A percentile compares a stretch with the other conserved stretches of the same genome.
Conservation (phyloP, 2,113 vertebrate species). For the Petroica traversi region DNA sequence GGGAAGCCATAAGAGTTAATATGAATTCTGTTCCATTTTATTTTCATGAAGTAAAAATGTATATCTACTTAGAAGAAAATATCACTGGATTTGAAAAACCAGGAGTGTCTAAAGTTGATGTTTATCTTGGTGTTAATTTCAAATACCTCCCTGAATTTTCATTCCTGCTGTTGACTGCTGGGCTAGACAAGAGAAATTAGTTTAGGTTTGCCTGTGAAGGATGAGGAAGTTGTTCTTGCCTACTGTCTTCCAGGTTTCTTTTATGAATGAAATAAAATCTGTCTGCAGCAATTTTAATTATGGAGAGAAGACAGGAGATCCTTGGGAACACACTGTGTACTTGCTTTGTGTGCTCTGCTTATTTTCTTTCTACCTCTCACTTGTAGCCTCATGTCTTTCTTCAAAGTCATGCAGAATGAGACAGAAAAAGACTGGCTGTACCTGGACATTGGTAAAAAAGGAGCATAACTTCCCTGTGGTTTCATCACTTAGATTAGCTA, state of each 20-base stretch:
- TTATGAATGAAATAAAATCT: neutral
- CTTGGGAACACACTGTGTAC: neutral
- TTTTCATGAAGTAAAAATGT: neutral
- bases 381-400: neutral
- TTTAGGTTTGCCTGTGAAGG: neutral
- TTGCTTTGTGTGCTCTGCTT: neutral
- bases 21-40: neutral
- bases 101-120: neutral
- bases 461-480: neutral
- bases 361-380: neutral
- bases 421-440: neutral
- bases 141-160: neutral
- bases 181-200: neutral
- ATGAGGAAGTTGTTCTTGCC: neutral
- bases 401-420: neutral
- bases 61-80: neutral
- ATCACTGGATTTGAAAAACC: neutral
- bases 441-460: neutral
- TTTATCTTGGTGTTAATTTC: neutral
- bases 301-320: neutral
- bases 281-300: neutral
- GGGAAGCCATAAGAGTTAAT: neutral
- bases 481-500: neutral
- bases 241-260: neutral
- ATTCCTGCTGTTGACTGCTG: neutral